phyloP scores from a whole-genome alignment of 2,888 invertebrate species.

The Capitulum mitella region DNA sequence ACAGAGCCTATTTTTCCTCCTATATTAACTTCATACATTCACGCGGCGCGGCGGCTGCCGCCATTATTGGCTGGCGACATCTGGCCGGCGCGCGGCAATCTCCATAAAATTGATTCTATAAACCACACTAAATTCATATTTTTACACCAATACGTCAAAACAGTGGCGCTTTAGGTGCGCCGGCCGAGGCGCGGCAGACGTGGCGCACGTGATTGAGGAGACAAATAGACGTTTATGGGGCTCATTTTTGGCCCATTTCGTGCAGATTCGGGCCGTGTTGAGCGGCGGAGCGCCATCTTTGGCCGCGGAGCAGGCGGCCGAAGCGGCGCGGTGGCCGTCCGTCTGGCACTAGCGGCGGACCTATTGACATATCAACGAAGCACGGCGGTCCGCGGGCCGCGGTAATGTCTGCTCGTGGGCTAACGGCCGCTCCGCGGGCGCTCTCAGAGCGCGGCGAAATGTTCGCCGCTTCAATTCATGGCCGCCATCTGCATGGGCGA shows the following conservation, averaged over 20 bases:
- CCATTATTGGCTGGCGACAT: slow-evolving; percentile 24
- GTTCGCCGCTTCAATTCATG: no score
- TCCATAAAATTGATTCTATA: slow-evolving; percentile 26
- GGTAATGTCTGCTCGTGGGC: no score
- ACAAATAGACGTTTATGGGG: slow-evolving; percentile 17
- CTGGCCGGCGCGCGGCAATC: slow-evolving; percentile 11
- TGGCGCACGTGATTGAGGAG: slow-evolving; percentile 11
- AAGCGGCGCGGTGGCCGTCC: background rate
- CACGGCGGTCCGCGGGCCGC: background rate
- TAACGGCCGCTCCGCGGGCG: no score
- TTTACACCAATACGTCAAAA: slow-evolving; percentile 26
- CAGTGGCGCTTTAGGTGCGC: slow-evolving; percentile 12
- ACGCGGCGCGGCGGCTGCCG: slow-evolving; percentile 19
- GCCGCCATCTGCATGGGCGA: no score
- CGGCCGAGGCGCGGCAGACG: background rate
- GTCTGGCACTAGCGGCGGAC: background rate
- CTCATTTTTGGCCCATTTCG: background rate
- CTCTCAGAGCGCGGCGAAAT: no score
- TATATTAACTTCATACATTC: slow-evolving; percentile 26
- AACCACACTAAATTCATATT: slow-evolving; percentile 26
- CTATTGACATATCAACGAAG: background rate
- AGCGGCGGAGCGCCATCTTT: background rate
- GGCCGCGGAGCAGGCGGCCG: no score
- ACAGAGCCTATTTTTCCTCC: slow-evolving; percentile 21
- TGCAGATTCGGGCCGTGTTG: background rate